Base-by-base conservation (phyloP, 2,888 invertebrate genomes). In the Spilosoma lubricipeda region DNA sequence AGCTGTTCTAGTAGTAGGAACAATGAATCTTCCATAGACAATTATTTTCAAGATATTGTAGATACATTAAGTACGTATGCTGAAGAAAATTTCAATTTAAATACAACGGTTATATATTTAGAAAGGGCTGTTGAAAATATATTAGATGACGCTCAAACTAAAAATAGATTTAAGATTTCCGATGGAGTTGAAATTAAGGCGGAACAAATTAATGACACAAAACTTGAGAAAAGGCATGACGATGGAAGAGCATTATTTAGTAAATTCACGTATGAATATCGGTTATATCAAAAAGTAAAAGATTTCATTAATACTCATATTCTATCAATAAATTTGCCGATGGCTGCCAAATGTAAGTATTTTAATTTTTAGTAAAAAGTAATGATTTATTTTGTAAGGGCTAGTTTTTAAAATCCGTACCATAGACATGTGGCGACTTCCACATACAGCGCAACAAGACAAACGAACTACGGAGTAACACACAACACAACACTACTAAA, bases 241-340 rank as follows among this genome's bases (percentile, higher is more conserved):
- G 89, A 93, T 85, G 92, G 89, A 30, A 91, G 92, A 88, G 95
- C 93, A 20, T 78, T 94, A 36, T 91, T 95, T 86, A 92, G 94
- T 80, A 90, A 90, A 86, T 92, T 91, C 79, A 94, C 92, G 0
- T 93, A 96, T 71, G 96, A 96, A 83, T 95, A 96, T 70, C 96
- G 97, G 87, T 87, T 97, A 78, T 90, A 96, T 76, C 96, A 96
- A 80, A 96, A 96, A 86, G 91, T 97, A 63, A 96, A 96, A 81
- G 93, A 96, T 82, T 97, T 96, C 86, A 93, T 96, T 5, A 94
- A 96, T 71, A 96, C 94, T 72, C 97, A 97, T 90, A 96, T 96
- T 67, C 87, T 98, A 42, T 96, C 97, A 48, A 96, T 98, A 15
- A 97, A 97, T 85, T 87, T 98, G 70, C 97, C 97, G 0, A 96